Conservation (phyloP, 2,113 vertebrate species). For the Pelodiscus sinensis region DNA sequence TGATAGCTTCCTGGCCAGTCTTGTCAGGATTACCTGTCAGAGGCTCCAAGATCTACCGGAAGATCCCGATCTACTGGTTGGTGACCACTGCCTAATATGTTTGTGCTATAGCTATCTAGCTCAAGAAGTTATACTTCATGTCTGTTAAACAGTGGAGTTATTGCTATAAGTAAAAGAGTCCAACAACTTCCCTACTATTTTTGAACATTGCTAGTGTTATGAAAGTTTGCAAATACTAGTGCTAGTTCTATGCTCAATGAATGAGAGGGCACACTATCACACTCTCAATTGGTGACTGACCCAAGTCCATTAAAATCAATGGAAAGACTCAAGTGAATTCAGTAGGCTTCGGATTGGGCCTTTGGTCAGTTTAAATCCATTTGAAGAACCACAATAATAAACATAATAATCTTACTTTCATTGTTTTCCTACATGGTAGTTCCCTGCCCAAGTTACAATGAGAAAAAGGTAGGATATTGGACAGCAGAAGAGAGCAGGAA, state of each 20-base stretch:
- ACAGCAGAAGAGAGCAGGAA: slow-evolving; percentile 70
- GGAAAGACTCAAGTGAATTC: neutral
- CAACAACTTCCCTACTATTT: neutral
- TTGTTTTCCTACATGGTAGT: slow-evolving; percentile 45
- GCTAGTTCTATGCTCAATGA: neutral
- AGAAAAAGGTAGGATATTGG: slow-evolving; percentile 68
- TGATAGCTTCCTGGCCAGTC: too few species aligned
- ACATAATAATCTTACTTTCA: slow-evolving; percentile 68
- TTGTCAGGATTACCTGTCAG: too few species aligned
- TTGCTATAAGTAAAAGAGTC: neutral
- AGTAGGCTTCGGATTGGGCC: too few species aligned
- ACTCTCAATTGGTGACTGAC: neutral
- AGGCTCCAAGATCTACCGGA: too few species aligned
- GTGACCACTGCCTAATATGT: neutral
- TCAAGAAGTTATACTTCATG: neutral
- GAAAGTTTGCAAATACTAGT: neutral
- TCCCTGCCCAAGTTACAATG: slow-evolving; percentile 63
- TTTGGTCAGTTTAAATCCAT: neutral
- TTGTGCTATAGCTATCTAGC: neutral
- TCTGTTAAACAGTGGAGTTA: neutral
- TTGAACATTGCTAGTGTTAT: neutral
- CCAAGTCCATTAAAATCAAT: neutral
- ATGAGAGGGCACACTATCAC: neutral
- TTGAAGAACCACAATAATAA: neutral
- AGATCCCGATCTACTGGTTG: too few species aligned